These are phyloP conservation scores for Slavum lentiscoides DNA, from an alignment of 2,888 invertebrate genomes.

Conservation along the genomic window DNA sequence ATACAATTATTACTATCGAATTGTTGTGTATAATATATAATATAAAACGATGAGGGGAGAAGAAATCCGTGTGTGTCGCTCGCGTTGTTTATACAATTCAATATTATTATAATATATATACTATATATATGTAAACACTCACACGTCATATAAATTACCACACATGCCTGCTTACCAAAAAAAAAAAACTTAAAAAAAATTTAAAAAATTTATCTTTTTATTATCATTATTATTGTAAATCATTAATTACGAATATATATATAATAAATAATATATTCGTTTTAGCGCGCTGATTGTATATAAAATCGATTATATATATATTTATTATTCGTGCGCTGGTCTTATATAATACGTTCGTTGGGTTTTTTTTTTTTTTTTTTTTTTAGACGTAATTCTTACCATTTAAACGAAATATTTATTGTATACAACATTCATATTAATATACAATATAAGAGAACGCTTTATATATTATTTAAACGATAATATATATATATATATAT, in stretches of 20 bases:
- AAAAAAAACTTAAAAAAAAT: too few relatives aligned
- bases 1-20: slow-evolving; percentile 3
- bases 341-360: background rate
- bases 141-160: background rate
- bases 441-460: slow-evolving; percentile 3
- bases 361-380: background rate
- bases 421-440: background rate
- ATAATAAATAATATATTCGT: background rate
- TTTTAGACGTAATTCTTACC: slow-evolving; percentile 28
- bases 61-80: slow-evolving; percentile 10
- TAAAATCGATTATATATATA: slow-evolving; percentile 12
- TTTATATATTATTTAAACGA: background rate
- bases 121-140: background rate
- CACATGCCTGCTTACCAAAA: slow-evolving; percentile 48
- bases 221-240: slow-evolving; percentile 20
- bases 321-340: slow-evolving; percentile 27
- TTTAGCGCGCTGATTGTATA: slow-evolving; percentile 26
- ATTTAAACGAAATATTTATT: slow-evolving; percentile 29
- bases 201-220: slow-evolving; percentile 13
- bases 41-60: background rate
- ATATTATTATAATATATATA: background rate
- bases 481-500: background rate
- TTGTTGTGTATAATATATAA: background rate
- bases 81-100: background rate
- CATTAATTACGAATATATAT: too few relatives aligned